Percentiles rank a stretch among this genome's conserved stretches.
Conservation (phyloP, 2,797 vertebrate genomes). For the Typhlichthys subterraneus region DNA sequence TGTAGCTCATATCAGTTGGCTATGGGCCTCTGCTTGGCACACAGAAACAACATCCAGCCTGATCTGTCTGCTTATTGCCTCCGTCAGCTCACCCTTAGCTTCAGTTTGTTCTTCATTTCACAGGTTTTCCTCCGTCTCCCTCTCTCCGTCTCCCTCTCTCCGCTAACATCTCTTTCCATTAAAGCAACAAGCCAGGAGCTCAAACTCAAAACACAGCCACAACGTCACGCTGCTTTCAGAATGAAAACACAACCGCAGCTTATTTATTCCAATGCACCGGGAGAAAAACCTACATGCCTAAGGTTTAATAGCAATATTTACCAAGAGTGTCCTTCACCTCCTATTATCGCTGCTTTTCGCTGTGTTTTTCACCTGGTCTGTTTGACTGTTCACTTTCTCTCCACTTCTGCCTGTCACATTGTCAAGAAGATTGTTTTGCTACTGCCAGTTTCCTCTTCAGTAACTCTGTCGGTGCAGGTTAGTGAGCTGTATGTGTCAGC, state of each 20-base stretch:
- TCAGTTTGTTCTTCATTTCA: constrained; percentile 2
- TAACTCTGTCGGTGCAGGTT: constrained; percentile 11
- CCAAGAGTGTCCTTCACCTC: not conserved
- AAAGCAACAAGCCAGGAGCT: constrained; percentile 47
- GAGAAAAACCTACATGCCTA: no score
- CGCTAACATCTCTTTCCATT: constrained; percentile 64
- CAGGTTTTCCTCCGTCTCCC: not conserved
- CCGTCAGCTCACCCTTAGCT: constrained; percentile 30
- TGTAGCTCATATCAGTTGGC: constrained; percentile 36
- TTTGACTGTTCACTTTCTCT: no score
- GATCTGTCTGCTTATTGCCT: constrained; percentile 31
- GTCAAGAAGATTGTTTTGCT: constrained; percentile 13
- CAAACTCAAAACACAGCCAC: constrained; percentile 24
- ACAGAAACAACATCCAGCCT: constrained; percentile 30
- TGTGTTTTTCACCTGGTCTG: not conserved
- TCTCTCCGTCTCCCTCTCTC: constrained; percentile 8
- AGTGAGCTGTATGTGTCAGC: constrained; percentile 5
- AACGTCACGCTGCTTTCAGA: not conserved
- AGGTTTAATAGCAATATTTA: no score
- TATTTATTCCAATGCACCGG: no score
- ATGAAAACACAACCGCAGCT: not conserved
- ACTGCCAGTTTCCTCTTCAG: constrained; percentile 27
- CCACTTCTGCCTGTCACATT: no score
- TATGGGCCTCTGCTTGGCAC: constrained; percentile 39
- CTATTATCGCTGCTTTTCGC: constrained; percentile 24